These are phyloP conservation scores for Ctenosaura bakeri DNA, from an alignment of 2,797 vertebrate genomes.

Conservation along the genomic window DNA sequence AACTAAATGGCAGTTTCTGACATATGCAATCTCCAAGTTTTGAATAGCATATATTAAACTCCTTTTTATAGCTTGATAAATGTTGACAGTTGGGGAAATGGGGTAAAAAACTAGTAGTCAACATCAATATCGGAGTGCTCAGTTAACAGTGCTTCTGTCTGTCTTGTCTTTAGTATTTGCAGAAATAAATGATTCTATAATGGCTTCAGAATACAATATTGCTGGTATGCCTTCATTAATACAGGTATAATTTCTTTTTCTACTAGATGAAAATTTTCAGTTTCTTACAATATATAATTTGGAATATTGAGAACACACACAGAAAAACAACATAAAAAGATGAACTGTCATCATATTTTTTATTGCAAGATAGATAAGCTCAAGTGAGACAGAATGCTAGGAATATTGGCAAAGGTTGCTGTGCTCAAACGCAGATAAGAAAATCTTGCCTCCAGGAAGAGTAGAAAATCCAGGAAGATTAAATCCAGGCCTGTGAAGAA, in stretches of 20 bases:
- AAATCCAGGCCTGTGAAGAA: not conserved
- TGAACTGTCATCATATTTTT: not conserved
- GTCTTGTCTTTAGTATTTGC: conserved; percentile 42
- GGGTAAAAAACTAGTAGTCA: not conserved
- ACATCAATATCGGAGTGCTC: conserved; percentile 5
- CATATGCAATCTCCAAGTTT: not conserved
- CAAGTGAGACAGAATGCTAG: not conserved
- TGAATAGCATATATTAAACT: not conserved
- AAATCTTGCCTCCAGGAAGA: conserved; percentile 5
- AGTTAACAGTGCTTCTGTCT: conserved; percentile 52
- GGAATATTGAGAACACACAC: not conserved
- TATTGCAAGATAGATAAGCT: not conserved
- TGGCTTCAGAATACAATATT: conserved; percentile 24
- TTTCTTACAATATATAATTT: not conserved
- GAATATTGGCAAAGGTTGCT: not conserved
- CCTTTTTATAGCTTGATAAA: conserved; percentile 25
- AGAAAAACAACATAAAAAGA: not conserved
- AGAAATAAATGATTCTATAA: conserved; percentile 17
- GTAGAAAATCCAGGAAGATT: not conserved
- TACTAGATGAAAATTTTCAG: conserved; percentile 2
- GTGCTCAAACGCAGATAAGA: not conserved
- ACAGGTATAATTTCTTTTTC: conserved; percentile 53
- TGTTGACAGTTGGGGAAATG: conserved; percentile 19
- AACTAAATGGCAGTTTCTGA: not conserved
- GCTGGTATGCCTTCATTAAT: conserved; percentile 66